Conservation (phyloP, 2,797 vertebrate species). For the Phalanger gymnotis region DNA sequence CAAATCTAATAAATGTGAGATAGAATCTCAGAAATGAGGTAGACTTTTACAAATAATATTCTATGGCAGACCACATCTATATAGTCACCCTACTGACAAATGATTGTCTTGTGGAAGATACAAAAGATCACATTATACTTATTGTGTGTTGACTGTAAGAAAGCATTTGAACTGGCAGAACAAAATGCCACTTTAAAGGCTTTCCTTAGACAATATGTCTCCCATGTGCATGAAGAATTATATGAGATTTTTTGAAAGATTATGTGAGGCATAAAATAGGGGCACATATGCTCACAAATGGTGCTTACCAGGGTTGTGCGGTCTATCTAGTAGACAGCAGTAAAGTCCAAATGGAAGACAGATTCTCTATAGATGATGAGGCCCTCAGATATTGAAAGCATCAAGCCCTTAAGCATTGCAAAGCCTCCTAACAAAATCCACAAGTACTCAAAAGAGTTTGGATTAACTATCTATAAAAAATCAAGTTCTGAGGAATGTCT, state of each 20-base stretch:
- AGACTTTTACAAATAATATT: neutral
- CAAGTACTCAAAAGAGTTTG: no score
- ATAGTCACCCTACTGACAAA: neutral
- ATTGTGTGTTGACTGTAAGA: neutral
- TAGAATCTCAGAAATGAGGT: neutral
- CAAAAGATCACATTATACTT: neutral
- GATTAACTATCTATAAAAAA: no score
- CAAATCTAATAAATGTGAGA: neutral
- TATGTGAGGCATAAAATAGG: neutral
- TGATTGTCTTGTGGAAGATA: neutral
- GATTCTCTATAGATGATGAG: neutral
- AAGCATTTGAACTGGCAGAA: neutral
- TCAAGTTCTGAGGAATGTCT: neutral
- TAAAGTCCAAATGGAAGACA: neutral
- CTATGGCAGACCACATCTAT: neutral
- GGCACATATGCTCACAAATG: neutral
- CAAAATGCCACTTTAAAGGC: neutral
- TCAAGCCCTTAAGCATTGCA: no score
- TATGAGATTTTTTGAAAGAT: neutral
- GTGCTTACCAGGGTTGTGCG: neutral
- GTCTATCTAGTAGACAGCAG: neutral
- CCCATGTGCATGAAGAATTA: neutral
- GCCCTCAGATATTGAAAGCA: neutral
- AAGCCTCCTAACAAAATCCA: no score
- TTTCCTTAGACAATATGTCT: neutral